These are phyloP conservation scores for Pelusios castaneus DNA, from an alignment of 2,113 vertebrate species.

Conservation along the genomic window DNA sequence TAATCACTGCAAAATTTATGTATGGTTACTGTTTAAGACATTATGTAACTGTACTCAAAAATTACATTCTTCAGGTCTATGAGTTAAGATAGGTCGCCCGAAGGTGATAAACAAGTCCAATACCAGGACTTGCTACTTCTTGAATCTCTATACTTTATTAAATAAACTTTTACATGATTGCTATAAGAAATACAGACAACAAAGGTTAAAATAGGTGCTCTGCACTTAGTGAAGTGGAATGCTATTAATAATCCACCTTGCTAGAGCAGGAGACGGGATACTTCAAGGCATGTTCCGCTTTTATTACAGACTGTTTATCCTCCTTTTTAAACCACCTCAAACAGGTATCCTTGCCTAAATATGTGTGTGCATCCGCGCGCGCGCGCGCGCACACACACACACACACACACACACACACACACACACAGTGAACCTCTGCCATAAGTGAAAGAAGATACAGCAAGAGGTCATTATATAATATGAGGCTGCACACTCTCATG, in stretches of 20 bases:
- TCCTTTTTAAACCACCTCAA: background rate
- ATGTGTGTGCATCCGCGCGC: background rate
- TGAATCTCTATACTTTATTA: background rate
- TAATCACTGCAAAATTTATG: background rate
- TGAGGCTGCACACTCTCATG: background rate
- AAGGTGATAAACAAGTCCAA: background rate
- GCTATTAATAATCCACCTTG: background rate
- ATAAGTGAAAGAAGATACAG: background rate
- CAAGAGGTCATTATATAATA: background rate
- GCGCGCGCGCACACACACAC: background rate
- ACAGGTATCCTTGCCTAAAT: background rate
- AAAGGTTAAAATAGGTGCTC: constrained; percentile 12
- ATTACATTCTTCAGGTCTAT: background rate
- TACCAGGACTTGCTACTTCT: background rate
- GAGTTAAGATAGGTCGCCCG: background rate
- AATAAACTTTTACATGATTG: background rate
- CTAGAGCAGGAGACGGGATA: background rate
- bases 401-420: background rate
- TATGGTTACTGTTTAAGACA: background rate
- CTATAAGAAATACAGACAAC: background rate
- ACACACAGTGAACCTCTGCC: background rate
- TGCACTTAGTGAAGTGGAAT: constrained; percentile 13
- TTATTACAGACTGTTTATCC: background rate
- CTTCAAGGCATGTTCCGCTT: background rate
- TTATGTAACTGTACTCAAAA: background rate